A percentile compares a stretch with the other conserved stretches of the same genome.
Conservation (phyloP, 2,113 vertebrate genomes). For the Hydrochoerus hydrochaeris region DNA sequence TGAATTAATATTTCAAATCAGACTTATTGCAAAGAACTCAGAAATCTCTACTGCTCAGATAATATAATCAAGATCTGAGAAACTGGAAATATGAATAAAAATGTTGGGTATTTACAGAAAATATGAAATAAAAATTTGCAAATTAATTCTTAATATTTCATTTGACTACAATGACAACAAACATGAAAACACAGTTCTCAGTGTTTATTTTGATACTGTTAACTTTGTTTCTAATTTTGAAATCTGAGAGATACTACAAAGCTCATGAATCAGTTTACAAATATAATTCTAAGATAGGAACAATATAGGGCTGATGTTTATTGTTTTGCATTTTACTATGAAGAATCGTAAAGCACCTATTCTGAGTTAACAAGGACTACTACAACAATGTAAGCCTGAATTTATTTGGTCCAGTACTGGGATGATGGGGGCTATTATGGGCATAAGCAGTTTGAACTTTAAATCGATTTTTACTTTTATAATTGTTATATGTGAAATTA, state of each 20-base stretch:
- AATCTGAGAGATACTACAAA: not conserved
- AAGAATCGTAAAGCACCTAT: not conserved
- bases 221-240: constrained; percentile 31
- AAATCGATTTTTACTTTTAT: not conserved
- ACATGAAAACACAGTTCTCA: not conserved
- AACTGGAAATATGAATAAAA: not conserved
- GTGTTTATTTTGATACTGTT: not conserved
- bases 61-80: not conserved
- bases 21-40: not conserved
- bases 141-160: not conserved
- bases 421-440: not conserved
- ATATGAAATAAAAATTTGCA: not conserved
- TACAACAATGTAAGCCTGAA: not conserved
- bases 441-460: not conserved
- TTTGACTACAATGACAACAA: not conserved
- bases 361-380: not conserved
- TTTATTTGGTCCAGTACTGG: not conserved
- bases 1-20: not conserved
- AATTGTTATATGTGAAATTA: not conserved
- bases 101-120: not conserved
- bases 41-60: not conserved
- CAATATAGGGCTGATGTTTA: not conserved
- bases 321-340: not conserved
- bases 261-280: not conserved
- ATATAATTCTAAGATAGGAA: not conserved